phyloP scores from a whole-genome alignment of 2,888 invertebrate species.

The Cistogaster globosa region DNA sequence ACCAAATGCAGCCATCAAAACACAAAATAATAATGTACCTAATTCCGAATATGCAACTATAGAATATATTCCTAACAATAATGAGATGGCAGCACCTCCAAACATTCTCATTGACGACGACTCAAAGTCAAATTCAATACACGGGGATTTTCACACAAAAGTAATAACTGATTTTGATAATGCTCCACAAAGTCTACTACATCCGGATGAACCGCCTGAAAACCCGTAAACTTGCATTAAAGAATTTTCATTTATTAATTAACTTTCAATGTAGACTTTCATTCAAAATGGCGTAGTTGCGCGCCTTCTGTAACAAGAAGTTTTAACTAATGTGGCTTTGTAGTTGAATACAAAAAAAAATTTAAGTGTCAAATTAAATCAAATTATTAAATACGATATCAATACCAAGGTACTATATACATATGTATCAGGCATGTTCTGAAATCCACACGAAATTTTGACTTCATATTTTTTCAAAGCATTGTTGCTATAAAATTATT shows the following conservation, averaged over 20 bases:
- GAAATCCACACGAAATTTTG: too few relatives aligned
- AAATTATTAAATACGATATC: constrained; percentile 51
- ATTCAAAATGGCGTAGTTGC: constrained; percentile 41
- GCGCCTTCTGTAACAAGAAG: constrained; percentile 24
- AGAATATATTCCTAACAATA: constrained; percentile 78
- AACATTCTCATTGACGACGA: constrained; percentile 78
- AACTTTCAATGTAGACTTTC: constrained; percentile 46
- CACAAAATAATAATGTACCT: constrained; percentile 69
- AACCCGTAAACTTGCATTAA: constrained; percentile 77
- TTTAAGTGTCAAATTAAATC: constrained; percentile 42
- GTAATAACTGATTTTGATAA: constrained; percentile 76
- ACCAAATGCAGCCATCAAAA: constrained; percentile 33
- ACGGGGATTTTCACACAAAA: constrained; percentile 80
- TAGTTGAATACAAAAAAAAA: constrained; percentile 37
- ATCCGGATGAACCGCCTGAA: constrained; percentile 83
- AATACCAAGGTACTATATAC: background rate
- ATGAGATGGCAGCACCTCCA: constrained; percentile 71
- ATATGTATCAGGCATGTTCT: too few relatives aligned
- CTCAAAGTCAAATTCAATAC: constrained; percentile 81
- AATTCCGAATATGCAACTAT: constrained; percentile 81
- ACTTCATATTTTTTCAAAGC: too few relatives aligned
- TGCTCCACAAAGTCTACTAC: constrained; percentile 80
- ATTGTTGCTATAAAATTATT: too few relatives aligned
- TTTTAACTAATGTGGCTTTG: constrained; percentile 31
- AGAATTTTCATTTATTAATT: constrained; percentile 39